Percentiles rank a stretch among this genome's conserved stretches.
These are phyloP conservation scores for Ephydatia muelleri DNA, from an alignment of 37 sponge, comb jelly and placozoan genomes.

Conservation along the genomic window DNA sequence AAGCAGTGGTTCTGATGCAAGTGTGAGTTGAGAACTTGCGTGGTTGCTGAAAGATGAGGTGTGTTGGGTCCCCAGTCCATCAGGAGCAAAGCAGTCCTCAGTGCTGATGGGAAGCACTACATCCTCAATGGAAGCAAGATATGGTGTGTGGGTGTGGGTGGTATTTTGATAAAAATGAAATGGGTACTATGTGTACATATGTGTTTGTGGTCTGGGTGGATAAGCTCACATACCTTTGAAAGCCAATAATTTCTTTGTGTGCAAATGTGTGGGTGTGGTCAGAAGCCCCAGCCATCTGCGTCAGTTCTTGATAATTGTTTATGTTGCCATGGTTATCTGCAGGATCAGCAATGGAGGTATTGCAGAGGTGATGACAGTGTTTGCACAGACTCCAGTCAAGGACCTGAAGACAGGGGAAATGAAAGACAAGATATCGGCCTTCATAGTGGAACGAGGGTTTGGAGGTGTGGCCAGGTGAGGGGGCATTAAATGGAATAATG, in stretches of 20 bases:
- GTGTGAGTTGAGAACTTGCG: slow-evolving; percentile 46
- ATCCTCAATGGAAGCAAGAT: slow-evolving; percentile 95
- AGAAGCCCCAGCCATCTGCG: no score
- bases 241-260: no score
- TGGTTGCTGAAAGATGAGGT: background rate
- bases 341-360: slow-evolving; percentile 99
- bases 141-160: slow-evolving; percentile 62
- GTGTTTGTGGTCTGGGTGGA: background rate
- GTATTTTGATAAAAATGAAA: no score
- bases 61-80: slow-evolving; percentile 76
- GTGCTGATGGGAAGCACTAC: slow-evolving; percentile 94
- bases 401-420: slow-evolving; percentile 85
- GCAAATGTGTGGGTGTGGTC: no score
- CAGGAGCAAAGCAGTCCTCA: slow-evolving; percentile 81
- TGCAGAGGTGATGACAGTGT: slow-evolving; percentile 97
- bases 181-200: background rate
- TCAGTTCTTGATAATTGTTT: no score
- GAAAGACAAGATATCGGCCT: slow-evolving; percentile 93
- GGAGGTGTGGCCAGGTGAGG: slow-evolving; percentile 86
- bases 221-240: no score
- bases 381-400: slow-evolving; percentile 94
- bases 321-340: background rate
- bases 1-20: slow-evolving; percentile 95
- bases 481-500: no score
- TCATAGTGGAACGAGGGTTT: slow-evolving; percentile 95